Base-by-base conservation (phyloP, 2,113 vertebrate genomes). In the Argyrosomus japonicus region DNA sequence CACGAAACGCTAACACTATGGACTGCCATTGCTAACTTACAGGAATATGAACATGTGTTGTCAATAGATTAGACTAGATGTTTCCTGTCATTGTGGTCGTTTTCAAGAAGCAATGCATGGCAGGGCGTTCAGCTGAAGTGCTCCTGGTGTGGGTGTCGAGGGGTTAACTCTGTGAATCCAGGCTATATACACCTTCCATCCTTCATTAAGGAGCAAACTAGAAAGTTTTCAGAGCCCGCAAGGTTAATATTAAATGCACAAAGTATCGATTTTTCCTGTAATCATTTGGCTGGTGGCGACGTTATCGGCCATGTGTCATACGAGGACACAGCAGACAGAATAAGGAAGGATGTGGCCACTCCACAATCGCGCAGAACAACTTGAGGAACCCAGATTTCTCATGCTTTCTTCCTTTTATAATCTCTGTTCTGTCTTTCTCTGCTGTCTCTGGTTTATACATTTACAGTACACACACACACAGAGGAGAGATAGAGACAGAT, bases 361-460 rank as follows among this genome's bases (percentile, higher is more conserved):
- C 2, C 70, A 47, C 45, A 27, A 40, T 40, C 36, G 51, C 2
- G 2, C 25, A 1, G 14, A 61, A 68, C 67, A 71, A 77, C 54
- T 13, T 47, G 13, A 47, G 12, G 12, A 47, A 47, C 11, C 45
- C 45, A 47, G 45, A 13, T 47, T 47, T 47, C 68, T 60, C 48
- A 63, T 32, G 4, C 71, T 36, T 21, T 48, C n/a, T 10, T 23
- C 27, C 12, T 56, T 56, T 73, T 5, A 45, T 71, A 27, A 68
- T 58, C 69, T 68, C 65, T 56, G 53, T 67, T 77, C 47, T 47
- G 70, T 75, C 58, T 80, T 82, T 73, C 36, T 80, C 25, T 54
- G 45, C 29, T 75, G 76, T 77, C 29, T 56, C 21, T 56, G 73
- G 6, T 73, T 77, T 23, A 2, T 1, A 47, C 47, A 4, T 25